Evolutionary conservation across 2,113 vertebrate genomes (phyloP), one percentile per base, ranked within the genome.

Genomic region (Neoarius graeffei): DNA sequence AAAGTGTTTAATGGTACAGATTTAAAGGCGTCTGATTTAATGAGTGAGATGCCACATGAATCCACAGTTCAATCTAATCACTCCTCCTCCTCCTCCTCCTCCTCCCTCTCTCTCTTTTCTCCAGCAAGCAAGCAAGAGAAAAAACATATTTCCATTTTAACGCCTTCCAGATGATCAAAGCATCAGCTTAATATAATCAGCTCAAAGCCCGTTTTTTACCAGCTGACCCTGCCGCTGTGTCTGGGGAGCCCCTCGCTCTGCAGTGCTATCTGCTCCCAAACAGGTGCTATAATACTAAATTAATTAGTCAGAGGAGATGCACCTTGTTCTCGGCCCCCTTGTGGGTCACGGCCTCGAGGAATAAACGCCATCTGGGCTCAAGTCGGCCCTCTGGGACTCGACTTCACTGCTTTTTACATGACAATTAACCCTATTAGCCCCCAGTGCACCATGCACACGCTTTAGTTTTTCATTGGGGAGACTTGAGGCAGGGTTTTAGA

Each of bases 251-350:
- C 93, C 93, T 93, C 94, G 92, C 93, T 94, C 95, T 95, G 95
- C 96, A 95, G 96, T 96, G 96, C 97, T 97, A 97, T 98, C 97
- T 97, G 96, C 97, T 97, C 96, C 95, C 96, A 97, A 99, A 99
- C 98, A 99, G 98, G 98, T 99, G 98, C 97, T 97, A 97, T 97
- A 97, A 97, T 97, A 96, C 97, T 97, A 99, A 99, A 99, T 99
- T 99, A 99, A 99, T 99, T 99, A 99, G 97, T 97, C 96, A 95
- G 96, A 96, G 96, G 95, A 97, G 96, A 97, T 97, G 97, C 96
- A 97, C 97, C 96, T 98, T 98, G 97, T 98, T 97, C 97, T 96
- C 95, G 92, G 95, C 97, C 97, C 96, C 95, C 94, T 95, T 95
- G 95, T 96, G 96, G 96, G 96, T 97, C 96, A 96, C 94, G 95